These are phyloP conservation scores for Ceraclea dissimilis DNA, from an alignment of 2,888 invertebrate genomes.

Conservation along the genomic window DNA sequence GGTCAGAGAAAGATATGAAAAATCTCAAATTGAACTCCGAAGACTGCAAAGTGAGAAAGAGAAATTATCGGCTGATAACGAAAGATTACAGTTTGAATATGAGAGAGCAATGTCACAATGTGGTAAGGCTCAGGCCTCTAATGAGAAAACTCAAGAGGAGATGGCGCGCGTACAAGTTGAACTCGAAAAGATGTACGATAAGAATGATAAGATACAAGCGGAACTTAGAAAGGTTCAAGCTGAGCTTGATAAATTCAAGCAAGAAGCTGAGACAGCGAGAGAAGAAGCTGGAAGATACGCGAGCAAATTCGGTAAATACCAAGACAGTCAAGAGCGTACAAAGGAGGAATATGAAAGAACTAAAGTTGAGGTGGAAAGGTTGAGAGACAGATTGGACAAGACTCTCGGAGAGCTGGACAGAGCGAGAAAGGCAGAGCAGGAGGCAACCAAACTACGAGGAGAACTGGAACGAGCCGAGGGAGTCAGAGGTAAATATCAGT, in stretches of 20 bases:
- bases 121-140: conserved; percentile 74
- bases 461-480: conserved; percentile 70
- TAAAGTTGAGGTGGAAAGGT: conserved; percentile 72
- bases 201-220: conserved; percentile 76
- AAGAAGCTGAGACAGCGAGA: conserved; percentile 68
- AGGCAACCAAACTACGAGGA: conserved; percentile 56
- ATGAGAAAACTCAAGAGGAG: conserved; percentile 87
- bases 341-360: conserved; percentile 72
- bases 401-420: conserved; percentile 71
- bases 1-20: conserved; percentile 82
- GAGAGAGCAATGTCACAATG: conserved; percentile 82
- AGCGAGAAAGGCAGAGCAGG: conserved; percentile 62
- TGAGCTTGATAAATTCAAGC: conserved; percentile 61
- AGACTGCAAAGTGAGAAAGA: conserved; percentile 79
- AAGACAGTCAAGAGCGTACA: conserved; percentile 56
- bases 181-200: conserved; percentile 85
- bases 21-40: conserved; percentile 76
- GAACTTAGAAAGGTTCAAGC: conserved; percentile 76
- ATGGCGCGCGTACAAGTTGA: conserved; percentile 78
- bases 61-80: conserved; percentile 75
- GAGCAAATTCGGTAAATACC: conserved; percentile 67
- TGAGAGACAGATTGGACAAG: conserved; percentile 74
- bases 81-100: conserved; percentile 76
- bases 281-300: conserved; percentile 72
- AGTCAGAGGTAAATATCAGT: conserved; percentile 72